A percentile compares a stretch with the other conserved stretches of the same genome.
phyloP scores from a whole-genome alignment of 2,113 vertebrate genomes.

The Cisticola juncidis region DNA sequence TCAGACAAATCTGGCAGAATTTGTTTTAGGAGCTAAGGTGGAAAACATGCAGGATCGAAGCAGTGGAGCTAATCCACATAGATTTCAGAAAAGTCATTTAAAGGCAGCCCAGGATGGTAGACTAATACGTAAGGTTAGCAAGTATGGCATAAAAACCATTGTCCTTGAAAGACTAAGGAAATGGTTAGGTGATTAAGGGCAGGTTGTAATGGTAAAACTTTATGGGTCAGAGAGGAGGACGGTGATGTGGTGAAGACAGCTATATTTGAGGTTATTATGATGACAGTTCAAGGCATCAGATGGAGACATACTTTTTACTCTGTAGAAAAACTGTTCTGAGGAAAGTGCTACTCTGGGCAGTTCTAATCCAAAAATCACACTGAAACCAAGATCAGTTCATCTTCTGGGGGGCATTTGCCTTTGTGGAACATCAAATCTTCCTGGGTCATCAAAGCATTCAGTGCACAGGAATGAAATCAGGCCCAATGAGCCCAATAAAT shows the following conservation, averaged over 20 bases:
- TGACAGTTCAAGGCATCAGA: conserved; percentile 50
- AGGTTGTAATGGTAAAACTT: conserved; percentile 69
- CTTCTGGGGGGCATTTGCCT: conserved; percentile 16
- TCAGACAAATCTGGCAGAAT: conserved; percentile 42
- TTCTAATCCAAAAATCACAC: conserved; percentile 46
- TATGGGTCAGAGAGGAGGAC: conserved; percentile 69
- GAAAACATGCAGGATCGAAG: conserved; percentile 29
- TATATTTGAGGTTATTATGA: conserved; percentile 63
- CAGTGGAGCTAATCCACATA: conserved; percentile 62
- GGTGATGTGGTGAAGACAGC: conserved; percentile 62
- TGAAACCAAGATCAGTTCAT: conserved; percentile 24
- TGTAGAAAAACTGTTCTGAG: background rate
- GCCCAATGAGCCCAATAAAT: conserved; percentile 46
- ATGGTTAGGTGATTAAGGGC: conserved; percentile 68
- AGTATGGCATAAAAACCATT: conserved; percentile 72
- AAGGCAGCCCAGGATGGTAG: conserved; percentile 35
- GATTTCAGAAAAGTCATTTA: conserved; percentile 66
- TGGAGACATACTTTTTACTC: conserved; percentile 37
- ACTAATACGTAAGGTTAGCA: conserved; percentile 65
- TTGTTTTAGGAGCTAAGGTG: conserved; percentile 50
- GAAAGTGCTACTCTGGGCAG: background rate
- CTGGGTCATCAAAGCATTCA: conserved; percentile 41
- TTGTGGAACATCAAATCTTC: conserved; percentile 29
- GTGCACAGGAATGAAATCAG: conserved; percentile 20
- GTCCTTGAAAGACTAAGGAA: conserved; percentile 70